Conservation (phyloP, 2,113 vertebrate genomes). For the Myiozetetes cayanensis region DNA sequence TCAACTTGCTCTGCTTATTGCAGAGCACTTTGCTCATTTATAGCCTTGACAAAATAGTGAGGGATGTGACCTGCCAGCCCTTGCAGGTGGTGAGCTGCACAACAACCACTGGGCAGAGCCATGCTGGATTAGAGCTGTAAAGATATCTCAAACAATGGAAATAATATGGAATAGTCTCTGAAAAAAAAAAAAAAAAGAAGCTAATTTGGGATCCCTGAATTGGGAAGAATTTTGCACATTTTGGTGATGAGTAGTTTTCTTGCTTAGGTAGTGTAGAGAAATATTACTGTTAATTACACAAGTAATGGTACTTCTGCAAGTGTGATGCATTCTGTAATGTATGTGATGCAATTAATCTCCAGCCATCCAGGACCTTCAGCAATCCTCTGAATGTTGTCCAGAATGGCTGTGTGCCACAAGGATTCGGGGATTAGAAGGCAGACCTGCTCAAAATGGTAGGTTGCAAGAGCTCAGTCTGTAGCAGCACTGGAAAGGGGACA, state of each 20-base stretch:
- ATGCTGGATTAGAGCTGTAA: background rate
- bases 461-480: background rate
- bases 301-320: background rate
- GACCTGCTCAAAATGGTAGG: background rate
- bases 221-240: background rate
- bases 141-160: background rate
- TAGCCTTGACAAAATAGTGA: background rate
- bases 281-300: background rate
- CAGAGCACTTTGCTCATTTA: background rate
- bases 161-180: background rate
- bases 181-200: background rate
- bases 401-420: background rate
- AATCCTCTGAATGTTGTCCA: background rate
- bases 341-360: background rate
- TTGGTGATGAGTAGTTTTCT: background rate
- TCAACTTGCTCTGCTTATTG: background rate
- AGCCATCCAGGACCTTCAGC: background rate
- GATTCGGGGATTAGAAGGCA: background rate
- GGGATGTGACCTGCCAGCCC: background rate
- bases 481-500: rapidly evolving
- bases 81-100: background rate
- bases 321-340: background rate
- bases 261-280: background rate
- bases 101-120: background rate
- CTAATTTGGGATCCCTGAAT: background rate